phyloP scores from a whole-genome alignment of 2,113 vertebrate genomes.

The Takifugu flavidus region DNA sequence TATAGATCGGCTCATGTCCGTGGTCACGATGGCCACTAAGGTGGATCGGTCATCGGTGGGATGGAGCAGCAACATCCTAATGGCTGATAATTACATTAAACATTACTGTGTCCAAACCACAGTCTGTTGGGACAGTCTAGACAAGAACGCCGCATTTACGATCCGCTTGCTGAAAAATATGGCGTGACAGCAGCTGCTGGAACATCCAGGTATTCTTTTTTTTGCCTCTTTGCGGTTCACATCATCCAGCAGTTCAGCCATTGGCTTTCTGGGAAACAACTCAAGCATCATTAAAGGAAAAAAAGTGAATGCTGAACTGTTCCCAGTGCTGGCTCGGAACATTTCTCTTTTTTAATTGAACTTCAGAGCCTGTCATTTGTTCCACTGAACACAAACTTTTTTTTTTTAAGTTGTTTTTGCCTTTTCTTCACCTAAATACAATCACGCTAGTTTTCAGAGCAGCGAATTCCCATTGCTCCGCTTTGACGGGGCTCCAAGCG shows the following conservation, averaged over 20 bases:
- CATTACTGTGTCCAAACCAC: slow-evolving; percentile 13
- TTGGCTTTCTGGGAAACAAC: slow-evolving; percentile 35
- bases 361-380: slow-evolving; percentile 30
- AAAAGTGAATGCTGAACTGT: slow-evolving; percentile 30
- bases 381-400: slow-evolving; percentile 40
- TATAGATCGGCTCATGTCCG: neutral
- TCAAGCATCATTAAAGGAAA: slow-evolving; percentile 6
- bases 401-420: slow-evolving; percentile 2
- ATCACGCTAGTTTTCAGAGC: slow-evolving; percentile 23
- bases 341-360: slow-evolving; percentile 9
- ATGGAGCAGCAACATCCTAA: neutral
- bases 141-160: slow-evolving; percentile 2
- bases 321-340: slow-evolving; percentile 31
- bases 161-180: slow-evolving; percentile 11
- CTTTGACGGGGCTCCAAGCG: slow-evolving; percentile 33
- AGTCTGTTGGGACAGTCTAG: neutral
- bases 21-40: too few species aligned
- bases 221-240: slow-evolving; percentile 34
- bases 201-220: slow-evolving; percentile 28
- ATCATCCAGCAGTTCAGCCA: slow-evolving; percentile 36
- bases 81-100: slow-evolving; percentile 21
- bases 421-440: slow-evolving; percentile 9
- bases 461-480: slow-evolving; percentile 32
- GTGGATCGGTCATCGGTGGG: neutral
- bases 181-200: slow-evolving; percentile 32